Base-by-base conservation (phyloP, 1,140 invertebrate species). In the Philopotamus ludificatus region DNA sequence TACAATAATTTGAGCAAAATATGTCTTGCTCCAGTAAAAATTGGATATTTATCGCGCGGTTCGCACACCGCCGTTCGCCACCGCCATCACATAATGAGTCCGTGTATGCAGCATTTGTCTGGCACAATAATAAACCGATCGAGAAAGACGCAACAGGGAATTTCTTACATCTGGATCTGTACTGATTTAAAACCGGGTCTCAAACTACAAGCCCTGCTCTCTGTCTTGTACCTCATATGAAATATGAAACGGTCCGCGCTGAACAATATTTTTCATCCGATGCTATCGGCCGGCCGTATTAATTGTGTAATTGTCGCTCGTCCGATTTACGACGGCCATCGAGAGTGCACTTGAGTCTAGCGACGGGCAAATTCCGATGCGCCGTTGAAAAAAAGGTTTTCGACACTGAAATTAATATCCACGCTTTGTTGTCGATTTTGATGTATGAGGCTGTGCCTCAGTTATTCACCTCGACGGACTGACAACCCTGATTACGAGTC, bases 141-240 rank as follows among this genome's bases (percentile, higher is more conserved):
- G 57, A 60, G 22, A 26, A 18, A 47, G 20, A 44, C 42, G 42
- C 42, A 47, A 47, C 42, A 26, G 57, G 22, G 57, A 47, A 60
- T 47, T 60, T 47, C 57, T 60, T 44, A 44, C 57, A 60, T 60
- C 57, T 47, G 57, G 57, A 60, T 47, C 57, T 60, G 57, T 60
- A 47, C 57, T 60, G 57, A 60, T 60, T 60, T 60, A 60, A 60
- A 60, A 60, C 57, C 57, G 42, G 57, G 57, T 22, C n/a, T 15
- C 22, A 10, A 34, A n/a, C 51, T 60, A 60, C 57, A 60, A 47
- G 55, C 10, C 44, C 44, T 7, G 25, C 21, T 20, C 53, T 41
- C 34, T 42, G 25, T 57, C 28, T 26, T 57, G 53, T 57, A 41
- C 22, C n/a, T 45, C 21, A 9, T 60, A 60, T 60, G 57, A 60